phyloP scores from a whole-genome alignment of 2,113 vertebrate genomes.

The Bostrychus sinensis region DNA sequence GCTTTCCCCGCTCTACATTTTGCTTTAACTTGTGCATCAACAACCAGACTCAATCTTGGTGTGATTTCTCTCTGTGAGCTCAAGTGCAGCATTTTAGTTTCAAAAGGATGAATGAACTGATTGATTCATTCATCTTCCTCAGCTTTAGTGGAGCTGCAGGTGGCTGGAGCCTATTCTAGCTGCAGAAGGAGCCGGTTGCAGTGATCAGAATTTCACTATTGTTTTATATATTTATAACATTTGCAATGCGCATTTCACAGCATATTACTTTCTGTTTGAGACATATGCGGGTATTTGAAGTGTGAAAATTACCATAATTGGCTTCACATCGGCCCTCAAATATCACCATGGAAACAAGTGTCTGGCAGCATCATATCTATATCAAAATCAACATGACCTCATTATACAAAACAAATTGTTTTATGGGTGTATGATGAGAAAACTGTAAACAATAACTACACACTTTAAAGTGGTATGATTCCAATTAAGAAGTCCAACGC shows the following conservation, averaged over 20 bases:
- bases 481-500: not conserved
- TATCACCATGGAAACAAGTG: not conserved
- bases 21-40: not conserved
- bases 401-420: not conserved
- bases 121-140: no score
- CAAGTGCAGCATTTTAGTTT: not conserved
- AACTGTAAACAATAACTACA: not conserved
- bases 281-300: not conserved
- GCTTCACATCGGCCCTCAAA: not conserved
- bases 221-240: not conserved
- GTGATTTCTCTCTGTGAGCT: not conserved
- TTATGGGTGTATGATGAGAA: not conserved
- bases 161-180: not conserved
- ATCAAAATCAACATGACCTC: not conserved
- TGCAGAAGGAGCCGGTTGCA: not conserved
- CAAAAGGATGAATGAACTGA: not conserved
- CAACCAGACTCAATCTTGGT: not conserved
- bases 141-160: not conserved
- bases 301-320: not conserved
- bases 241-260: not conserved
- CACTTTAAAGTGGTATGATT: not conserved
- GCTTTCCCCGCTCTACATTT: not conserved
- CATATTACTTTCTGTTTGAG: not conserved
- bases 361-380: not conserved
- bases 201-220: not conserved